Evolutionary conservation across 2,797 vertebrate species (phyloP).

Genomic region (Onychomys arenicola): DNA sequence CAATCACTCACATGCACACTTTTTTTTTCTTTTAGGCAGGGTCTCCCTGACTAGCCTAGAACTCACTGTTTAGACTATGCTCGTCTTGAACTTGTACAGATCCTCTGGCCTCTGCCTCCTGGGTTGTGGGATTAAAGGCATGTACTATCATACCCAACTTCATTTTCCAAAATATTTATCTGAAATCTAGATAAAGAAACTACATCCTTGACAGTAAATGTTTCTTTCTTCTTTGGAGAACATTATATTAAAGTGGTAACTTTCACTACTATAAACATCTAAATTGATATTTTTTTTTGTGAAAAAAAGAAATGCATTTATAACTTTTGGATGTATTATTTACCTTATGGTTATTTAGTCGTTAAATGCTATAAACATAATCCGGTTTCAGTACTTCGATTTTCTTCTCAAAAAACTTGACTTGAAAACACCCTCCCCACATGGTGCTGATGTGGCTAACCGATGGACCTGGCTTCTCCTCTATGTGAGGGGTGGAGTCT

Average conservation of each 20-base stretch:
- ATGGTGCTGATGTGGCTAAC: not conserved
- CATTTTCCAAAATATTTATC: not conserved
- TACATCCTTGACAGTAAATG: not conserved
- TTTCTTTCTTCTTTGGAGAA: not conserved
- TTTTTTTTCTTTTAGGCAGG: not conserved
- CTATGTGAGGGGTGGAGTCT: not conserved
- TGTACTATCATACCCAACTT: not conserved
- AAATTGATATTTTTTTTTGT: constrained; percentile 19
- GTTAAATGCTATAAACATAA: not conserved
- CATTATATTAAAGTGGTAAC: not conserved
- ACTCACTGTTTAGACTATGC: not conserved
- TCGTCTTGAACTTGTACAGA: not conserved
- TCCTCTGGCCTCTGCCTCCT: not conserved
- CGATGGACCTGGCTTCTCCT: not conserved
- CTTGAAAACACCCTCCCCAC: not conserved
- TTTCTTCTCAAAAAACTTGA: not conserved
- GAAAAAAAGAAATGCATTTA: not conserved
- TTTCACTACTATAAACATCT: constrained; percentile 34
- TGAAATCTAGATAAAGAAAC: constrained; percentile 41
- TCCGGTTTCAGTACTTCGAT: not conserved
- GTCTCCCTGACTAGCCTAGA: not conserved
- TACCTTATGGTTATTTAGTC: not conserved
- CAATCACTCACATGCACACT: not conserved
- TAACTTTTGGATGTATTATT: not conserved
- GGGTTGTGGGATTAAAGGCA: not conserved